A percentile compares a stretch with the other conserved stretches of the same genome.
These are phyloP conservation scores for Apodemia arnacis DNA, from an alignment of 2,888 invertebrate species.

Conservation along the genomic window DNA sequence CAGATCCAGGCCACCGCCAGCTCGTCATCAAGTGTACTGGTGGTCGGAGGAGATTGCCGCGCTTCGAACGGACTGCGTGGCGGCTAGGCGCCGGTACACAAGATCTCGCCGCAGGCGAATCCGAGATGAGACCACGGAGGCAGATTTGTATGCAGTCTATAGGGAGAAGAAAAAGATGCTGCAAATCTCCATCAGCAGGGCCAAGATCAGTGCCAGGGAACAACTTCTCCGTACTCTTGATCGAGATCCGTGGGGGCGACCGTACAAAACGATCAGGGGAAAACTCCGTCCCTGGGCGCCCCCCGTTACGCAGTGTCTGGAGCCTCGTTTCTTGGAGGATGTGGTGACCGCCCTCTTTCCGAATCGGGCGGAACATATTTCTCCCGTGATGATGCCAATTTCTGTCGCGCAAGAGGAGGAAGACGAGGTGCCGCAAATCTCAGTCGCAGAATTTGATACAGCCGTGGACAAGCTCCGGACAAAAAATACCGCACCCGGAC, in stretches of 20 bases:
- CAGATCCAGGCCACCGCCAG: slow-evolving; percentile 12
- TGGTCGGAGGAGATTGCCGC: slow-evolving; percentile 54
- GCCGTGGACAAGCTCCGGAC: background rate
- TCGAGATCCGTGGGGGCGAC: too few species aligned
- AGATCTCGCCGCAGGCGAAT: background rate
- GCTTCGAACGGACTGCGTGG: slow-evolving; percentile 39
- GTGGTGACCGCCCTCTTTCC: too few species aligned
- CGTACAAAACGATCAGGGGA: too few species aligned
- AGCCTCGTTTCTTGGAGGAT: too few species aligned
- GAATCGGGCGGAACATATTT: too few species aligned
- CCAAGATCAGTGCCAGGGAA: slow-evolving; percentile 23
- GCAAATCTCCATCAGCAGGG: background rate
- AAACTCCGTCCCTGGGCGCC: too few species aligned
- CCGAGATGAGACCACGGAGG: background rate
- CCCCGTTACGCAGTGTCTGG: too few species aligned
- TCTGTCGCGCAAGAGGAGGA: too few species aligned
- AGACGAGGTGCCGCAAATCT: too few species aligned
- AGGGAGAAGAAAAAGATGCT: too few species aligned
- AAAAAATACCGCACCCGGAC: slow-evolving; percentile 45
- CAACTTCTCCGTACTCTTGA: slow-evolving; percentile 7
- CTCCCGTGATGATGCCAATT: too few species aligned
- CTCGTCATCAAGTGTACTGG: slow-evolving; percentile 50
- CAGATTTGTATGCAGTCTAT: too few species aligned
- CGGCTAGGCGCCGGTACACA: slow-evolving; percentile 37
- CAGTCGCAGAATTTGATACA: background rate